A percentile compares a stretch with the other conserved stretches of the same genome.
Evolutionary conservation across 1,140 invertebrate species (phyloP).

Genomic region (Papilio helenus): DNA sequence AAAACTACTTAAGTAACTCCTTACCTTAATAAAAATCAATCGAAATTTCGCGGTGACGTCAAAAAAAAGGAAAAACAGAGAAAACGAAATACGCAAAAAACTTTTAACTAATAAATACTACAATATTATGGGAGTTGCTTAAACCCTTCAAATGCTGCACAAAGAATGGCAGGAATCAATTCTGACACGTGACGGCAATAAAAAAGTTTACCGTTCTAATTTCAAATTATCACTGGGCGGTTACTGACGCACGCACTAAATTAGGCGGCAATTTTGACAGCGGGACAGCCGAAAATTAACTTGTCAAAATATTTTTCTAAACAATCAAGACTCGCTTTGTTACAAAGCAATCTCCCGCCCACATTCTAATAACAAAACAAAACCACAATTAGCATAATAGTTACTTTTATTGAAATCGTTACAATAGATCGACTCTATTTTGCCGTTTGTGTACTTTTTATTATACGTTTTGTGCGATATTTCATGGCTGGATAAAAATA

Average conservation of each 20-base stretch:
- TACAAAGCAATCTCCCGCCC: slow-evolving; percentile 56
- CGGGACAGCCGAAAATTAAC: slow-evolving; percentile 71
- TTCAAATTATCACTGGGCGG: slow-evolving; percentile 71
- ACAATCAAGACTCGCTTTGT: slow-evolving; percentile 66
- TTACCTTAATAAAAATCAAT: too few relatives aligned
- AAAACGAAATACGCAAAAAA: background rate
- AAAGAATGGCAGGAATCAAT: slow-evolving; percentile 15
- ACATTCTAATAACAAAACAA: slow-evolving; percentile 75
- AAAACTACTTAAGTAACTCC: too few relatives aligned
- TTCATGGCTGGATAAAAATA: background rate
- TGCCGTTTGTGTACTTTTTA: slow-evolving; percentile 6
- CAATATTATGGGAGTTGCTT: slow-evolving; percentile 20
- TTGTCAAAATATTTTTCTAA: slow-evolving; percentile 82
- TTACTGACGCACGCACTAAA: slow-evolving; percentile 58
- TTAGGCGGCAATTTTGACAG: slow-evolving; percentile 76
- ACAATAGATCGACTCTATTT: slow-evolving; percentile 47
- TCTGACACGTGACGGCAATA: slow-evolving; percentile 73
- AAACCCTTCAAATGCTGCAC: slow-evolving; percentile 8
- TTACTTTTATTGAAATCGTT: slow-evolving; percentile 59
- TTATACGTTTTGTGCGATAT: background rate
- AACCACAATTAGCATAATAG: slow-evolving; percentile 82
- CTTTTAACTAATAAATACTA: background rate
- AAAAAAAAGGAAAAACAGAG: background rate
- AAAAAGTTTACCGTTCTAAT: slow-evolving; percentile 78
- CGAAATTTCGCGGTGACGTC: too few relatives aligned